A percentile compares a stretch with the other conserved stretches of the same genome.
Evolutionary conservation across 2,113 vertebrate species (phyloP).

Genomic region (Melanerpes aurifrons): DNA sequence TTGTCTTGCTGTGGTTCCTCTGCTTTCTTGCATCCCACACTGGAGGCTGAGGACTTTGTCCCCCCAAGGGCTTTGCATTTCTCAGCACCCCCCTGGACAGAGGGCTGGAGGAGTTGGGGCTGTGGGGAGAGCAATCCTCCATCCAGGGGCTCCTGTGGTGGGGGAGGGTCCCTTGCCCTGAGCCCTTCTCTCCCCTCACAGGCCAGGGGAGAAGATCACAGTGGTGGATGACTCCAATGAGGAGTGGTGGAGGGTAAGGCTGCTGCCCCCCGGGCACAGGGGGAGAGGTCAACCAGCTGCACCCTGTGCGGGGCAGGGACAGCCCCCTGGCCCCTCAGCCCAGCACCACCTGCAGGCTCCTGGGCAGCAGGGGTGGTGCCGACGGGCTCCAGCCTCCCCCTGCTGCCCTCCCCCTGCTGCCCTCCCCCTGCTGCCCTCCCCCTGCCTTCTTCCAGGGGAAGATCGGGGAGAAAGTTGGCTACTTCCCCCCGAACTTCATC

Average conservation of each 20-base stretch:
- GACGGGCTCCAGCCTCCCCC: neutral
- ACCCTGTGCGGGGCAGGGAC: no score
- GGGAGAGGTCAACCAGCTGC: no score
- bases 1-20: neutral
- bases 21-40: neutral
- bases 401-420: no score
- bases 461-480: constrained; percentile 91
- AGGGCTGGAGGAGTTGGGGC: neutral
- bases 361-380: no score
- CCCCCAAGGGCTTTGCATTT: neutral
- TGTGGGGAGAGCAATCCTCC: neutral
- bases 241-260: constrained; percentile 95
- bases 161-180: no score
- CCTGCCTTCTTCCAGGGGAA: constrained; percentile 81
- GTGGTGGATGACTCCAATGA: constrained; percentile 98
- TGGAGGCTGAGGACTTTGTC: neutral
- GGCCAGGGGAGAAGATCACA: constrained; percentile 94
- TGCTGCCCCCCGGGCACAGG: neutral
- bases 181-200: constrained; percentile 47
- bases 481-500: constrained; percentile 93
- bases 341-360: neutral
- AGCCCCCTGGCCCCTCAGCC: neutral
- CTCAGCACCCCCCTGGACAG: rapidly evolving
- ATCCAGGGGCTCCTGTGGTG: no score
- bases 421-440: neutral